A percentile compares a stretch with the other conserved stretches of the same genome.
Evolutionary conservation across 2,888 invertebrate species (phyloP).

Genomic region (Caenorhabditis sp.): DNA sequence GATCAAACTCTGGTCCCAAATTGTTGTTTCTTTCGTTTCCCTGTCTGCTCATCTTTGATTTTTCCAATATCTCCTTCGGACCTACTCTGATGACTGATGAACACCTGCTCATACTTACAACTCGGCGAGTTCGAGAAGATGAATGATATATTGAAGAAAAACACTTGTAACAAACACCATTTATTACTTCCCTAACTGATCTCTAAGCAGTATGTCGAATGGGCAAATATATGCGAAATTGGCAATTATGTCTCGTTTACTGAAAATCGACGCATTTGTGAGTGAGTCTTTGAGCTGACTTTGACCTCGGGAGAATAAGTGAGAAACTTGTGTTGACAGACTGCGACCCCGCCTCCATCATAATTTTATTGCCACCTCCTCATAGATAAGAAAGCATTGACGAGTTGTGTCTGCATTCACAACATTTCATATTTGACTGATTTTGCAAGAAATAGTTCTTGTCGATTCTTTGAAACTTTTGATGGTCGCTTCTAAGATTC

Average conservation of each 20-base stretch:
- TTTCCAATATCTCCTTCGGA: not conserved
- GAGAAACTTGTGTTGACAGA: constrained; percentile 11
- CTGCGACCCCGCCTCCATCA: constrained; percentile 20
- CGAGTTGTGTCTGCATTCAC: constrained; percentile 11
- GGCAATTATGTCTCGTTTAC: constrained; percentile 45
- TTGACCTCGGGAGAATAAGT: constrained; percentile 14
- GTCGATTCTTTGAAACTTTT: constrained; percentile 13
- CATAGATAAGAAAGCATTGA: constrained; percentile 15
- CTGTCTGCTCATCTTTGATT: not conserved
- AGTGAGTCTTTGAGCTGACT: constrained; percentile 37
- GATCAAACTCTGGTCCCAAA: constrained; percentile 32
- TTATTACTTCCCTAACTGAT: constrained; percentile 7
- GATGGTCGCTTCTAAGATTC: constrained; percentile 37
- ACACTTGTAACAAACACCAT: constrained; percentile 12
- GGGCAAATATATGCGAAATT: constrained; percentile 56
- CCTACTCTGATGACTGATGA: not conserved
- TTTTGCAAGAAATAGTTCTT: constrained; percentile 3
- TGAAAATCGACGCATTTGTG: constrained; percentile 43
- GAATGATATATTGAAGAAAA: not conserved
- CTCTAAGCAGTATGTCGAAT: constrained; percentile 31
- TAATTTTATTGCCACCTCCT: constrained; percentile 7
- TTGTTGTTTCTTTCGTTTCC: constrained; percentile 1
- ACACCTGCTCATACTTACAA: constrained; percentile 31
- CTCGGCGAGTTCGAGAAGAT: not conserved
- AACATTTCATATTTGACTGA: constrained; percentile 10